phyloP scores from a whole-genome alignment of 2,113 vertebrate species.

The Sinosuthora webbiana region DNA sequence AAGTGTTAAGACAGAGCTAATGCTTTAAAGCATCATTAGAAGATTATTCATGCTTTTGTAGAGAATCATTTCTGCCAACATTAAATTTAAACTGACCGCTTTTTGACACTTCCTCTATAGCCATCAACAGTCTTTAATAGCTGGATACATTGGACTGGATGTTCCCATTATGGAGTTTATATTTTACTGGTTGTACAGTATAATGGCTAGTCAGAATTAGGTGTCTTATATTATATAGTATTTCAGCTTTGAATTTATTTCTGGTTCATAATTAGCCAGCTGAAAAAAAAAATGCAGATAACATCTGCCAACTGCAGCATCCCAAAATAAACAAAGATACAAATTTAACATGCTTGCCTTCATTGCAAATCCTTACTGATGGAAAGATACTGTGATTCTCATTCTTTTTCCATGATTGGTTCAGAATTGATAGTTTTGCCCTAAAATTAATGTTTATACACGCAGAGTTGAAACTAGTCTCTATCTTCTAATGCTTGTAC shows the following conservation, averaged over 20 bases:
- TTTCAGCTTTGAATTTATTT: conserved; percentile 23
- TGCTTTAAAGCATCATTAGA: conserved; percentile 1
- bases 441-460: background rate
- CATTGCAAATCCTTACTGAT: background rate
- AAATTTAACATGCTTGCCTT: background rate
- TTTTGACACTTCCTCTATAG: background rate
- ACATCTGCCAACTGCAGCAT: conserved; percentile 1
- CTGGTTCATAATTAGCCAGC: background rate
- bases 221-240: background rate
- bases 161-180: background rate
- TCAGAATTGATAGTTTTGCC: background rate
- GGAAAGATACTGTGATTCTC: background rate
- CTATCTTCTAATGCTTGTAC: background rate
- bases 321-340: background rate
- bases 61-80: background rate
- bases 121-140: background rate
- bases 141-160: background rate
- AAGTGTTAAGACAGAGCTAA: background rate
- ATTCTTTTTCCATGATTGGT: background rate
- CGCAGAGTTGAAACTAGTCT: background rate
- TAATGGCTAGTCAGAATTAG: background rate
- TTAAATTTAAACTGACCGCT: conserved; percentile 13
- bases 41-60: background rate
- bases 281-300: background rate
- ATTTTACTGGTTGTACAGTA: background rate